Percentiles rank a stretch among this genome's conserved stretches.
These are phyloP conservation scores for Eupsilia transversa DNA, from an alignment of 2,888 invertebrate species.

Conservation along the genomic window DNA sequence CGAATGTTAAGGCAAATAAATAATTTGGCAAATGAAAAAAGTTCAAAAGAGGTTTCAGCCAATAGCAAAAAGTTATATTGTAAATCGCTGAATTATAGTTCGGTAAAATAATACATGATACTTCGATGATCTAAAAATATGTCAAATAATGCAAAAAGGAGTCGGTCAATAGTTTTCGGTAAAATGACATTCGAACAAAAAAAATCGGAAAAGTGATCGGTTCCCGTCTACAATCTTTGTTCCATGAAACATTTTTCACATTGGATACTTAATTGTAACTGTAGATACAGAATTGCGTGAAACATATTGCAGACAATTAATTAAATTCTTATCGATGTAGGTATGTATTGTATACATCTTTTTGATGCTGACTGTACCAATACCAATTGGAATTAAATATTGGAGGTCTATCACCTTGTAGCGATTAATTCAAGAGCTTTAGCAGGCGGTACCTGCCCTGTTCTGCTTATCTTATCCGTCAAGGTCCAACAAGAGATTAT, in stretches of 20 bases:
- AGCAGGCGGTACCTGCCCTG: slow-evolving; percentile 21
- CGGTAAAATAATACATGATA: too few relatives aligned
- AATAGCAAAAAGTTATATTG: too few relatives aligned
- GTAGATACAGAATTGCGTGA: not conserved
- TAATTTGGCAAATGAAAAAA: too few relatives aligned
- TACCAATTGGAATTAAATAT: slow-evolving; percentile 46
- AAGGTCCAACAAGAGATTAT: slow-evolving; percentile 43
- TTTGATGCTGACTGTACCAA: not conserved
- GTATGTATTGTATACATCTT: not conserved
- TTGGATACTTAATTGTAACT: not conserved
- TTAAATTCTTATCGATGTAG: not conserved
- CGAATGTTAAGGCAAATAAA: too few relatives aligned
- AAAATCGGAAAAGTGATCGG: too few relatives aligned
- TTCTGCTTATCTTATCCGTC: slow-evolving; percentile 17
- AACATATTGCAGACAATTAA: not conserved
- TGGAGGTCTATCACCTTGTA: slow-evolving; percentile 18
- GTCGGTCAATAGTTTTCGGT: too few relatives aligned
- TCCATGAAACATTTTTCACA: not conserved
- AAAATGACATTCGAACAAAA: too few relatives aligned
- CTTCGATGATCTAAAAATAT: too few relatives aligned
- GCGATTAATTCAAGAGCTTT: slow-evolving; percentile 41
- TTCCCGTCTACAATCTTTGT: not conserved
- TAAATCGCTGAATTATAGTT: too few relatives aligned
- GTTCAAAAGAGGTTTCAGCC: too few relatives aligned
- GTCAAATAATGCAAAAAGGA: too few relatives aligned